Evolutionary conservation across 2,113 vertebrate species (phyloP).

Genomic region (Lophochroa leadbeateri): DNA sequence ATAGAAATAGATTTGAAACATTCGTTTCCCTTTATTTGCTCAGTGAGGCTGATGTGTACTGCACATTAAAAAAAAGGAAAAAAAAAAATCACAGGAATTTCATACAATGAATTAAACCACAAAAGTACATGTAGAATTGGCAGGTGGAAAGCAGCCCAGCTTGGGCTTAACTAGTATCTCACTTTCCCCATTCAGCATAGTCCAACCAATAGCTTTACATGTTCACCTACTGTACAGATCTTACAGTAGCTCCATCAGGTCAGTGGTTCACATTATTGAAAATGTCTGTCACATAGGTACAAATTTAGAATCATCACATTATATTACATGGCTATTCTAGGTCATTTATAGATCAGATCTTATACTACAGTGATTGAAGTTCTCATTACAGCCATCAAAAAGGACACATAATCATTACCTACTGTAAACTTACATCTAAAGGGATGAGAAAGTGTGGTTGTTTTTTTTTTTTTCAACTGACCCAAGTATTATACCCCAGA

Average conservation of each 20-base stretch:
- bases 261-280: conserved; percentile 89
- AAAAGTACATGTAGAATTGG: conserved; percentile 94
- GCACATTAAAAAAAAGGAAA: conserved; percentile 84
- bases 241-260: conserved; percentile 88
- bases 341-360: conserved; percentile 94
- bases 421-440: conserved; percentile 82
- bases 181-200: conserved; percentile 79
- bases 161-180: conserved; percentile 83
- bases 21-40: conserved; percentile 99
- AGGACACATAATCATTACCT: conserved; percentile 94
- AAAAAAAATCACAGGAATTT: conserved; percentile 91
- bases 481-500: conserved; percentile 66
- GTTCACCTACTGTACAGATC: conserved; percentile 81
- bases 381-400: conserved; percentile 90
- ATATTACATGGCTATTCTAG: conserved; percentile 97
- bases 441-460: conserved; percentile 66
- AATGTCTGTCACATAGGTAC: conserved; percentile 88
- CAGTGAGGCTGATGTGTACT: conserved; percentile 97
- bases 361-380: conserved; percentile 92
- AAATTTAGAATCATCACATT: conserved; percentile 91
- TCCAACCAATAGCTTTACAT: conserved; percentile 87
- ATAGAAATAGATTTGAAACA: conserved; percentile 87
- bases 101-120: conserved; percentile 96
- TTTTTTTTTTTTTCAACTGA: conserved; percentile 52
- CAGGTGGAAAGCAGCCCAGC: conserved; percentile 87